Percentiles rank a stretch among this genome's conserved stretches.
Conservation (phyloP, 2,888 invertebrate genomes). For the Heliconius ethilla region DNA sequence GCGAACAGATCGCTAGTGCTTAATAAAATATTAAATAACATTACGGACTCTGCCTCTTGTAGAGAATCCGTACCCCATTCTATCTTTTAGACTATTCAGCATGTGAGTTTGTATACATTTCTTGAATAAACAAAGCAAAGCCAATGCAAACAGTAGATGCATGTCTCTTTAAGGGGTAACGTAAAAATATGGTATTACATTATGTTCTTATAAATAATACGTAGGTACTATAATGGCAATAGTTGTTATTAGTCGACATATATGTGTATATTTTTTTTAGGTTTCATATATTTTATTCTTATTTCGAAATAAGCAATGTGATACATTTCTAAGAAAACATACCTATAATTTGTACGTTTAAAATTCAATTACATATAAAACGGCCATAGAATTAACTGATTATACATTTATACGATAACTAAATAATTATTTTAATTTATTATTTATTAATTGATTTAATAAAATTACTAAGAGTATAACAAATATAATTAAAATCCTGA, state of each 20-base stretch:
- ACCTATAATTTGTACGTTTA: neutral
- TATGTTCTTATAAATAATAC: constrained; percentile 19
- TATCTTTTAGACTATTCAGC: constrained; percentile 34
- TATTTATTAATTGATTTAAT: too few relatives aligned
- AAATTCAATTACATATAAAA: too few relatives aligned
- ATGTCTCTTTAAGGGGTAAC: constrained; percentile 25
- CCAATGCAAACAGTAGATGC: constrained; percentile 25
- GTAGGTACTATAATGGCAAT: constrained; percentile 4
- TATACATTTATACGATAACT: too few relatives aligned
- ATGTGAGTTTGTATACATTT: constrained; percentile 31
- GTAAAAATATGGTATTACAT: constrained; percentile 32
- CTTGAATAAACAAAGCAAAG: constrained; percentile 35
- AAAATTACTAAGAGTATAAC: too few relatives aligned
- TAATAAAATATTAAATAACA: neutral
- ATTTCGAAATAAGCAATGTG: neutral
- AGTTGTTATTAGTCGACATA: constrained; percentile 4
- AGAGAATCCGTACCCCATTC: constrained; percentile 22
- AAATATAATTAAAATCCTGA: too few relatives aligned
- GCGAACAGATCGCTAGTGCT: neutral
- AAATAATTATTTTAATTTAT: too few relatives aligned
- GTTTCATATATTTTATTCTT: neutral
- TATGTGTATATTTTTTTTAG: neutral
- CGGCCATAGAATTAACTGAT: too few relatives aligned
- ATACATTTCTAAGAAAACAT: neutral
- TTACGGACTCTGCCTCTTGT: constrained; percentile 38